A percentile compares a stretch with the other conserved stretches of the same genome.
Conservation (phyloP, 2,797 vertebrate species). For the Hemibagrus guttatus region DNA sequence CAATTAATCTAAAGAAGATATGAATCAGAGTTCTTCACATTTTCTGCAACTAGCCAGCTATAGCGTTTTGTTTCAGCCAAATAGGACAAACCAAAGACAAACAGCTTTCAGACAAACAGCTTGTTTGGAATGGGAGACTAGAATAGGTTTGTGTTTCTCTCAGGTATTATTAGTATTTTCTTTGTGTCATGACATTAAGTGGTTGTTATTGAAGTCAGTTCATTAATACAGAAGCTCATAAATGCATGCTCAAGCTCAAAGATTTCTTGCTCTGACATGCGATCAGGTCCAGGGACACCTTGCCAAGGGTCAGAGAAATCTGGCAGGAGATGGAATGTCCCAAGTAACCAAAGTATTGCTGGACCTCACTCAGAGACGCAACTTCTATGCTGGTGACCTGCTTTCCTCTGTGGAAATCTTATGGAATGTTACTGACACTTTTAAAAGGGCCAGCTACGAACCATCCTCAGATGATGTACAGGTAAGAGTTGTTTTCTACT, state of each 20-base stretch:
- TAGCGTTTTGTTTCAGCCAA: background rate
- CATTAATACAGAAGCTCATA: background rate
- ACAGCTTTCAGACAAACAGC: too few species aligned
- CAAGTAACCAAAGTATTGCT: conserved; percentile 96
- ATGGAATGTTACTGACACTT: conserved; percentile 96
- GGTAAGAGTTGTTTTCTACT: conserved; percentile 72
- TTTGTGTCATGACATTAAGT: background rate
- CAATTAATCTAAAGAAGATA: background rate
- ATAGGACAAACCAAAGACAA: too few species aligned
- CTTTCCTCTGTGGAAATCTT: conserved; percentile 98
- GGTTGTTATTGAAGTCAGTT: background rate
- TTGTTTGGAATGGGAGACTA: background rate
- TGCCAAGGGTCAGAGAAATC: conserved; percentile 91
- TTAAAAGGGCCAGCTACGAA: conserved; percentile 96
- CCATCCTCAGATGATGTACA: conserved; percentile 97
- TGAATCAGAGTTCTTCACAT: conserved; percentile 12
- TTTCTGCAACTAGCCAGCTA: background rate
- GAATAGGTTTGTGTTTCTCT: background rate
- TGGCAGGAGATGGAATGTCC: conserved; percentile 97
- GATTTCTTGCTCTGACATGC: conserved; percentile 63
- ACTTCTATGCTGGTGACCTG: conserved; percentile 96
- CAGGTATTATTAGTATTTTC: background rate
- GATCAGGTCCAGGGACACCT: conserved; percentile 97
- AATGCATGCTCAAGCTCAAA: conserved; percentile 7
- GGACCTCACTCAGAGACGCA: conserved; percentile 96